Evolutionary conservation across 2,888 invertebrate species (phyloP).

Genomic region (Rapana venosa): DNA sequence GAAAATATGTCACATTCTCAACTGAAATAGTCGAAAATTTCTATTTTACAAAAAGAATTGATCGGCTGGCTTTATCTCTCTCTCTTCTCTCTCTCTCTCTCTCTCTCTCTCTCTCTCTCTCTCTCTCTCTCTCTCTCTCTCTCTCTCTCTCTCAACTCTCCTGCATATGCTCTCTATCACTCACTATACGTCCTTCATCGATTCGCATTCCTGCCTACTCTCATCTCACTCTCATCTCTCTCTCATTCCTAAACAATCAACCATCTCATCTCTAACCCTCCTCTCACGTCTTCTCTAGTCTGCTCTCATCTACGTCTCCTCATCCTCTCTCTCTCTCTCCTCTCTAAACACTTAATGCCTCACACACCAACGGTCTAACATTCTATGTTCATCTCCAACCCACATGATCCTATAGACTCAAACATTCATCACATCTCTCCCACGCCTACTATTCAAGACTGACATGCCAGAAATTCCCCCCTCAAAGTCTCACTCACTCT

Average conservation of each 20-base stretch:
- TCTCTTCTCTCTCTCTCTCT: neutral
- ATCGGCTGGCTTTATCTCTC: slow-evolving; percentile 22
- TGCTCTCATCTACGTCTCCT: neutral
- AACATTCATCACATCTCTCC: too few species aligned
- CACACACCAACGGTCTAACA: too few species aligned
- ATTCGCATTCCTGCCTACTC: neutral
- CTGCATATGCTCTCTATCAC: neutral
- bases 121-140: slow-evolving; percentile 1
- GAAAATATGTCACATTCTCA: neutral
- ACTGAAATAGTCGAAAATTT: neutral
- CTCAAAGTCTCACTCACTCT: too few species aligned
- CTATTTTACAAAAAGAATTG: neutral
- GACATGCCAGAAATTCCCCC: too few species aligned
- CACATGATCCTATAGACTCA: too few species aligned
- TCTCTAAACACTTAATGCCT: too few species aligned
- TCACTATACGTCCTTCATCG: too few species aligned
- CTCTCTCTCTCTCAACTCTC: slow-evolving; percentile 6
- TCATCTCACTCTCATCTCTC: neutral
- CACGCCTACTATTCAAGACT: too few species aligned
- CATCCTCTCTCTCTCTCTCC: neutral
- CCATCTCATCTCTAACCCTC: neutral
- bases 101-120: neutral
- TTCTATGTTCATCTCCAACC: too few species aligned
- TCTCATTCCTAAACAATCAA: neutral
- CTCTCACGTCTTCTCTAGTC: too few species aligned